A percentile compares a stretch with the other conserved stretches of the same genome.
Evolutionary conservation across 2,797 vertebrate species (phyloP).

Genomic region (Philypnodon macrostomus): DNA sequence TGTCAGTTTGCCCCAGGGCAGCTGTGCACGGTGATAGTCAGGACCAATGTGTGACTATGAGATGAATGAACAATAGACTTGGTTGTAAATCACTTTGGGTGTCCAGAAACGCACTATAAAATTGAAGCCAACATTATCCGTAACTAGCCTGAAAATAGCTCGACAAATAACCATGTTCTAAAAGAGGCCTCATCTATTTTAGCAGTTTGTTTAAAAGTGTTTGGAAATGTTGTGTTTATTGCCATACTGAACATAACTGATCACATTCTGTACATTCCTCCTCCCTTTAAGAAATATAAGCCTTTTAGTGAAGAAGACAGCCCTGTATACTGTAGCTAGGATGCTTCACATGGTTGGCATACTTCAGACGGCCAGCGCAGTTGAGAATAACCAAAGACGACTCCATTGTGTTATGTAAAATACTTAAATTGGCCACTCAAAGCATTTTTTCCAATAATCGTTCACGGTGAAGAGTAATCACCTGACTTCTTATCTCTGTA

Average conservation of each 20-base stretch:
- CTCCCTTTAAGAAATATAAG: constrained; percentile 22
- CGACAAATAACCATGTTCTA: too few species aligned
- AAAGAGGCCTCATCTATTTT: constrained; percentile 3
- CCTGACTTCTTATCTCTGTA: constrained; percentile 55
- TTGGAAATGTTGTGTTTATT: constrained; percentile 21
- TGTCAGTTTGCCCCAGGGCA: too few species aligned
- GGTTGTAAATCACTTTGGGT: too few species aligned
- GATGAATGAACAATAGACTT: too few species aligned
- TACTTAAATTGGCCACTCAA: neutral
- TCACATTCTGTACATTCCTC: constrained; percentile 55
- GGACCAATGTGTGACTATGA: too few species aligned
- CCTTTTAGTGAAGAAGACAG: constrained; percentile 12
- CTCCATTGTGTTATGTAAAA: neutral
- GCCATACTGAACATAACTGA: constrained; percentile 10
- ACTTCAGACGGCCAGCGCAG: constrained; percentile 6
- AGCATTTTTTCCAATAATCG: neutral
- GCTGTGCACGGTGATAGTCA: too few species aligned
- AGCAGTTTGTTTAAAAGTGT: constrained; percentile 8
- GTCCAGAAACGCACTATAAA: too few species aligned
- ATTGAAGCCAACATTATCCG: too few species aligned
- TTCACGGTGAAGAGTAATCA: constrained; percentile 52
- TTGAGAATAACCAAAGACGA: constrained; percentile 10
- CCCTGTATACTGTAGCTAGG: neutral
- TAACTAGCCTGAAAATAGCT: neutral
- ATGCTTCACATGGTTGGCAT: constrained; percentile 31